Evolutionary conservation across 2,888 invertebrate species (phyloP), one percentile per base, ranked within the genome.

Genomic region (Dysmachus trigonus): DNA sequence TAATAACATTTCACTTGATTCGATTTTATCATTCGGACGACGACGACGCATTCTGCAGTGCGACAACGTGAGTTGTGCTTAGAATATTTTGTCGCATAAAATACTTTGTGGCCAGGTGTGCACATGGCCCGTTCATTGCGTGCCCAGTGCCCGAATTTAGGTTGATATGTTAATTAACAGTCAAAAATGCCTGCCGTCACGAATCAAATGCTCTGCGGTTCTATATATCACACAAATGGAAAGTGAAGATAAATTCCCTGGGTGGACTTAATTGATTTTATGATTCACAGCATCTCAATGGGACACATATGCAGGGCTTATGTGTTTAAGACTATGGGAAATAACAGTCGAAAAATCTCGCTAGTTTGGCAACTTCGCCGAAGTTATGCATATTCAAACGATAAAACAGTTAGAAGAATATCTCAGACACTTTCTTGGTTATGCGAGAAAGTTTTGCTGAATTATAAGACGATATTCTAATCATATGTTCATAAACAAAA

Each of bases 1-100:
- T 71, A 51, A 51, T 79, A 30, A 22, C 83, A 72, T 83, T 83
- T 83, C 83, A 72, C 83, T 83, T 72, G 30, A 72, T 83, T 72
- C 72, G 41, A 83, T 83, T n/a, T n/a, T 83, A 30, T 30, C 72
- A 83, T 83, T 38, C 72, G 31, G 31, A 47, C 31, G 41, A 30
- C 72, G 31, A 47, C 31, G 41, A 30, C 72, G 41, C 38, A 72
- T 72, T 71, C 38, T 71, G 15, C 27, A 38, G 38, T 47, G 30
- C 22, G 8, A 7, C 62, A 62, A 5, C 38, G n/a, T 1, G 22
- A 72, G 72, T 10, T 83, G 83, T 83, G 83, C 71, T 72, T 83
- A 83, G 83, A 83, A 83, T 83, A 83, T 22, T 71, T 72, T 38
- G 62, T 8, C 33, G 38, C 15, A 41, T n/a, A 27, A 27, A 71